These are phyloP conservation scores for Neopelma chrysocephalum DNA, from an alignment of 2,797 vertebrate species.

Conservation along the genomic window DNA sequence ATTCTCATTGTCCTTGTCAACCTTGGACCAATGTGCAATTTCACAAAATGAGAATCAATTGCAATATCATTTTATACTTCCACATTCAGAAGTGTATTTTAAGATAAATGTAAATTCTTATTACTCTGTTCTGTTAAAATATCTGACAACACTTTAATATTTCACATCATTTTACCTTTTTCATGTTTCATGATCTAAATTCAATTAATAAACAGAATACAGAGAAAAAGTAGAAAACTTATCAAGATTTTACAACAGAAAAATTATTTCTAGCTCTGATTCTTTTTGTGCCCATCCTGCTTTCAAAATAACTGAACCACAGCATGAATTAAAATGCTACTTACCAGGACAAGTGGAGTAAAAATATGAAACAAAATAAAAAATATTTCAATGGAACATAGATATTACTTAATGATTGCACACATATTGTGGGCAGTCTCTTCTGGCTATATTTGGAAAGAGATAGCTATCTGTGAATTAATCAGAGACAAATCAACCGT, in stretches of 20 bases:
- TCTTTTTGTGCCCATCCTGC: not conserved
- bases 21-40: not conserved
- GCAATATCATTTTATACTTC: slow-evolving; percentile 2
- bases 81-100: not conserved
- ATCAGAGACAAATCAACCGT: not conserved
- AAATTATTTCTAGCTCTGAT: not conserved
- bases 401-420: not conserved
- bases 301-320: not conserved
- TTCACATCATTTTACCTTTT: not conserved
- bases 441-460: not conserved
- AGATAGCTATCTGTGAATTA: not conserved
- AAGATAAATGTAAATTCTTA: not conserved
- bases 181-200: not conserved
- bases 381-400: not conserved
- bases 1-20: slow-evolving; percentile 33
- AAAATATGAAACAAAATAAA: not conserved
- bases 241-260: not conserved
- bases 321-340: not conserved
- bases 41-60: slow-evolving; percentile 13
- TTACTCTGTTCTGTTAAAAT: not conserved
- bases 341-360: not conserved
- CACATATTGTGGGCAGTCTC: accelerated
- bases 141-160: not conserved
- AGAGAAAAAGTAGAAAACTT: not conserved
- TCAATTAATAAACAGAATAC: not conserved